A percentile compares a stretch with the other conserved stretches of the same genome.
These are phyloP conservation scores for Geodia barretti DNA, from an alignment of 37 sponge, comb jelly and placozoan genomes.

Conservation along the genomic window DNA sequence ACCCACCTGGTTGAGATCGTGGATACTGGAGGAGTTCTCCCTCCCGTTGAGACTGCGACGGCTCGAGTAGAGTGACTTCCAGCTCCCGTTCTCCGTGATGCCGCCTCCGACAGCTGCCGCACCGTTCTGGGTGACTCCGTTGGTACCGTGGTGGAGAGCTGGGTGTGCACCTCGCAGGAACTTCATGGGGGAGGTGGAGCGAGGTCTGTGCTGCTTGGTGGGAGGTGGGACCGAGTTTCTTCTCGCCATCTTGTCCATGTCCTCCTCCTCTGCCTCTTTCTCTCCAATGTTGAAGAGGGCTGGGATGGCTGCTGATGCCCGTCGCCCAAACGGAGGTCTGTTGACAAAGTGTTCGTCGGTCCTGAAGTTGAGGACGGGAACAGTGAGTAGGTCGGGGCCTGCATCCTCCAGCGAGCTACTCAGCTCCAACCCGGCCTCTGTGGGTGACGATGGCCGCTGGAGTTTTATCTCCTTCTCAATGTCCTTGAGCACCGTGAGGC, in stretches of 20 bases:
- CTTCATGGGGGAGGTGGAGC: constrained; percentile 48
- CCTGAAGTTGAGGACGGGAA: not conserved
- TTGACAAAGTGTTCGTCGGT: not conserved
- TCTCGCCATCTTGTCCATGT: not conserved
- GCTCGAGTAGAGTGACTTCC: constrained; percentile 26
- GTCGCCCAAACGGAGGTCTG: not conserved
- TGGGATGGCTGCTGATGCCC: constrained; percentile 5
- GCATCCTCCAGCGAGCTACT: not conserved
- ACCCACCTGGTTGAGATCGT: constrained; percentile 16
- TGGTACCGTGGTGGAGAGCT: not conserved
- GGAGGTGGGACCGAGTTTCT: not conserved
- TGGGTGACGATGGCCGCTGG: constrained; percentile 11
- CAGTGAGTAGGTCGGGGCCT: not conserved
- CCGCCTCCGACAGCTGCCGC: not conserved
- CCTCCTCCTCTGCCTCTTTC: not conserved
- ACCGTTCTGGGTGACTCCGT: constrained; percentile 1
- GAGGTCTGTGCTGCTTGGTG: constrained; percentile 11
- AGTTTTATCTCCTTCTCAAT: constrained; percentile 56
- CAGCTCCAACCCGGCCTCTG: not conserved
- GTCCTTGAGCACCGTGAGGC: constrained; percentile 48
- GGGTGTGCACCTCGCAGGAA: constrained; percentile 4
- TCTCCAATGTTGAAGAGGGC: not conserved
- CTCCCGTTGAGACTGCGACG: not conserved
- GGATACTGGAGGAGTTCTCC: constrained; percentile 33
- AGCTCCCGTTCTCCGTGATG: constrained; percentile 2